Base-by-base conservation (phyloP, 2,113 vertebrate genomes). In the Saguinus midas region DNA sequence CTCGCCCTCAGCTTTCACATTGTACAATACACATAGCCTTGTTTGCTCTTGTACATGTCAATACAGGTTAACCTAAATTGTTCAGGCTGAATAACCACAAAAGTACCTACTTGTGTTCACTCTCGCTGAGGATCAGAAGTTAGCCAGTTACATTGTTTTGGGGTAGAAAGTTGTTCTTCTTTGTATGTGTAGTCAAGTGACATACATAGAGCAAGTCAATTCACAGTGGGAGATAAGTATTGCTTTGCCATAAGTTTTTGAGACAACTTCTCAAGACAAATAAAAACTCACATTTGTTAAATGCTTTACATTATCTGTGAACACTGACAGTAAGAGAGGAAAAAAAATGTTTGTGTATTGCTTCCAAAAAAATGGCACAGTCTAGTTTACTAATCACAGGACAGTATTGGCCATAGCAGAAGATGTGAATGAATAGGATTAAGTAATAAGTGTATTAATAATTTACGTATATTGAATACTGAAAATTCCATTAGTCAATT, bases 181-280 rank as follows among this genome's bases (percentile, higher is more conserved):
- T 82, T 25, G 25, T 27, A 52, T 11, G 0, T n/a, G 12, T 4
- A 3, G 35, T 37, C 66, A 68, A 18, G 29, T n/a, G 32, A n/a
- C 66, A 68, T n/a, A 35, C 32, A 68, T 68, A 11, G 1, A 25
- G 1, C 37, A 72, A 81, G n/a, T 66, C 32, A 58, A 32, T 1
- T 58, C 5, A 45, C 3, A 72, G 25, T 40, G 13, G 10, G 0
- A 70, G 50, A 83, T 4, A 73, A 68, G 12, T 32, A 40, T 20
- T 0, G 1, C 8, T 68, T 70, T 85, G 27, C 3, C 73, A 48
- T 86, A 73, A 40, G 16, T 86, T 94, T 94, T 73, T 72, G 48
- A 94, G 52, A 94, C 92, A 92, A 89, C 6, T 58, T 70, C 3
- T 87, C 83, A 87, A 8, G 29, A 68, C 3, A 93, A 95, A 88